Evolutionary conservation across 2,888 invertebrate genomes (phyloP).

Genomic region (Drosophila villosipedis): DNA sequence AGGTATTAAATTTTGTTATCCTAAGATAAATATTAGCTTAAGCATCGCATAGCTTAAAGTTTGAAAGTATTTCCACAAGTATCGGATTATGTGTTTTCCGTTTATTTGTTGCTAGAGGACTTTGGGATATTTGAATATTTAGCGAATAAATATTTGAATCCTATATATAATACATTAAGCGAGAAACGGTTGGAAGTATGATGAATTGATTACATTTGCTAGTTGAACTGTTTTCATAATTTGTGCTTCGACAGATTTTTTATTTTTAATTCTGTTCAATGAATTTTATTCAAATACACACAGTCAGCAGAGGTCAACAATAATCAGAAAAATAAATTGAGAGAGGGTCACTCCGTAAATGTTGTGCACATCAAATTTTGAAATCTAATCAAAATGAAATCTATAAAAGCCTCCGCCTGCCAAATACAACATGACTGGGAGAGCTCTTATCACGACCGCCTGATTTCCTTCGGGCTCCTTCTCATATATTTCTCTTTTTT

Average conservation of each 20-base stretch:
- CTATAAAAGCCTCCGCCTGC: slow-evolving; percentile 27
- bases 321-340: background rate
- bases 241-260: too few species aligned
- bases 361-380: slow-evolving; percentile 6
- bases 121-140: background rate
- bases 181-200: too few species aligned
- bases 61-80: background rate
- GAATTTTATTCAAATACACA: background rate
- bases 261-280: background rate
- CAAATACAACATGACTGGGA: slow-evolving; percentile 12
- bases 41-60: background rate
- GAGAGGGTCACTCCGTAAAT: too few species aligned
- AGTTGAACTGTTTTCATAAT: too few species aligned
- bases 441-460: slow-evolving; percentile 22
- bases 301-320: background rate
- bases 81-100: background rate
- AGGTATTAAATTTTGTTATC: background rate
- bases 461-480: slow-evolving; percentile 7
- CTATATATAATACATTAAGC: too few species aligned
- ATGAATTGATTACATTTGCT: too few species aligned
- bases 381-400: slow-evolving; percentile 46
- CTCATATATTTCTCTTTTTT: background rate
- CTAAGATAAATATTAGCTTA: background rate
- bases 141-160: background rate
- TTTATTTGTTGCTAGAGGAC: background rate